phyloP scores from a whole-genome alignment of 2,113 vertebrate species.

The Chascanopsetta lugubris region DNA sequence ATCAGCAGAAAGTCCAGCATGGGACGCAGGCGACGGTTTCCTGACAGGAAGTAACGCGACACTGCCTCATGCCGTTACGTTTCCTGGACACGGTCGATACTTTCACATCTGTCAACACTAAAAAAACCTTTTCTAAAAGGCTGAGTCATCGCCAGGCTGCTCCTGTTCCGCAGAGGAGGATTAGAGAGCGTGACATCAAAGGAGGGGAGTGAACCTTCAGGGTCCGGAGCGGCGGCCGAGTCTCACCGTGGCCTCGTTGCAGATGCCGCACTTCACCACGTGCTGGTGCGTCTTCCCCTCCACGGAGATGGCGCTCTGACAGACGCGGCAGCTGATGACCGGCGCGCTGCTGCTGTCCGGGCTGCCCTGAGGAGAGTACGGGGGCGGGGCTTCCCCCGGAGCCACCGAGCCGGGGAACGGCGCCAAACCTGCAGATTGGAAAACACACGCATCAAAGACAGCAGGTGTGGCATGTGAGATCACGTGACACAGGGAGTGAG shows the following conservation, averaged over 20 bases:
- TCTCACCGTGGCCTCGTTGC: slow-evolving; percentile 81
- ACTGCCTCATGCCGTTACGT: not conserved
- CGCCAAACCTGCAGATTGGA: slow-evolving; percentile 43
- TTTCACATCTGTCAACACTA: not conserved
- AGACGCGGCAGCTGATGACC: slow-evolving; percentile 79
- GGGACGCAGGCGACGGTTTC: not conserved
- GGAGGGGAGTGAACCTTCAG: too few relatives aligned
- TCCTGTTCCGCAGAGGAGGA: too few relatives aligned
- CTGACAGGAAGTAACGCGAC: not conserved
- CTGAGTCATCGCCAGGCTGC: not conserved
- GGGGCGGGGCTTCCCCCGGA: slow-evolving; percentile 56
- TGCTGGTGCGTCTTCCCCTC: slow-evolving; percentile 81
- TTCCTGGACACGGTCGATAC: not conserved
- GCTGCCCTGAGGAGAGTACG: slow-evolving; percentile 71
- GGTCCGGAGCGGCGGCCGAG: not conserved
- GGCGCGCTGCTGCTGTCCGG: slow-evolving; percentile 69
- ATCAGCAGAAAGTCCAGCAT: not conserved
- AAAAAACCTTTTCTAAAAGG: not conserved
- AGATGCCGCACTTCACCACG: slow-evolving; percentile 79
- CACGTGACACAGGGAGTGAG: too few relatives aligned
- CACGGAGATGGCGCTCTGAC: slow-evolving; percentile 77
- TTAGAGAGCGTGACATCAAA: too few relatives aligned
- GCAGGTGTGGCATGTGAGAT: too few relatives aligned
- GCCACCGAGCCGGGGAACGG: slow-evolving; percentile 49
- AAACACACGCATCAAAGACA: too few relatives aligned